Evolutionary conservation across 2,113 vertebrate species (phyloP), one percentile per base, ranked within the genome.

Genomic region (Isurus oxyrinchus): DNA sequence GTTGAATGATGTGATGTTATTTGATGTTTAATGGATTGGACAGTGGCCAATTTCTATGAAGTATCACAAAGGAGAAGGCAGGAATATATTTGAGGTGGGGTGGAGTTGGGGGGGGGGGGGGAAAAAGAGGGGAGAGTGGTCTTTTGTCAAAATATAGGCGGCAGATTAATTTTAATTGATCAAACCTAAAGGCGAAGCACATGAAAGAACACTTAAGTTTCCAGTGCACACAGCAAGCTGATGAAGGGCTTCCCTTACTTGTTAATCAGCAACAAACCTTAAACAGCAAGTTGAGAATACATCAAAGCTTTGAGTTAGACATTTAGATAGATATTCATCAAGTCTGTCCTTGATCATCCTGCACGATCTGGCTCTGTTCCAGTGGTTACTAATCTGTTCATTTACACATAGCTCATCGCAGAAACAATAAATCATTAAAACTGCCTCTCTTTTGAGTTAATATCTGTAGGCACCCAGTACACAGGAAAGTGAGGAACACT

Each of bases 301-400:
- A 91, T 61, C 57, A n/a, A 27, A 57, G 88, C 31, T 91, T 91
- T 57, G 31, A 6, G 27, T 16, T 19, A 16, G 57, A 91, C 13
- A 5, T 40, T 81, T 14, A 40, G 79, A 84, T 44, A 84, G n/a
- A 19, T 59, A 31, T 61, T 59, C 55, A 91, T 4, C 31, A 5
- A 59, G 27, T 91, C 61, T 91, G 88, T 61, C 88, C 88, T 91
- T 91, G 88, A n/a, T 91, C 31, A 91, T 57, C 55, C 27, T 35
- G 55, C 55, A 61, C 14, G 44, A 44, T 44, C 88, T n/a, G 88
- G 88, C 57, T 19, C 55, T 35, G 31, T 59, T 61, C 88, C 57
- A 61, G 88, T 59, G 1, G 31, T 59, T 91, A 13, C 31, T 19
- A 57, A 91, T 61, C 53, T 91, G 31, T 59, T 91, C 27, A 57